phyloP scores from a whole-genome alignment of 1,140 invertebrate species.

The Zelostemma sp. region DNA sequence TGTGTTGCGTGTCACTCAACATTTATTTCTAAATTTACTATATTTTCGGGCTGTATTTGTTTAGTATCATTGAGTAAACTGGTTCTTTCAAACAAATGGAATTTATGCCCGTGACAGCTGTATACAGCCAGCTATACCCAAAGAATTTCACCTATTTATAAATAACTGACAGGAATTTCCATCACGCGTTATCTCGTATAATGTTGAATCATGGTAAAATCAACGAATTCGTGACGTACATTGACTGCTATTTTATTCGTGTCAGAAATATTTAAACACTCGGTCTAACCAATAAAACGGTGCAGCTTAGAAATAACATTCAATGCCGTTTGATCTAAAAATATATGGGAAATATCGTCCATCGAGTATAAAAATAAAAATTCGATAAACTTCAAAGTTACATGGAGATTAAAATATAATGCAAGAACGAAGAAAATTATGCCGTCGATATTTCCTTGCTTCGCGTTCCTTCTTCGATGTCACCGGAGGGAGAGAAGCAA shows the following conservation, averaged over 20 bases:
- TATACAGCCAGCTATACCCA: neutral
- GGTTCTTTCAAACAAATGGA: too few relatives aligned
- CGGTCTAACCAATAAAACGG: too few relatives aligned
- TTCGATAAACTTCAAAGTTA: neutral
- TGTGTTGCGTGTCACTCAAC: too few relatives aligned
- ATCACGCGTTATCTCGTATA: neutral
- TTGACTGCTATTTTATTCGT: conserved; percentile 14
- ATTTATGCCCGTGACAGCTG: too few relatives aligned
- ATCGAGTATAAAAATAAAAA: neutral
- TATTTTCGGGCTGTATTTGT: too few relatives aligned
- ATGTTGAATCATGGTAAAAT: conserved; percentile 1
- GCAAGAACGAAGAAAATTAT: conserved; percentile 16
- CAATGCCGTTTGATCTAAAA: too few relatives aligned
- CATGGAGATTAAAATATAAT: too few relatives aligned
- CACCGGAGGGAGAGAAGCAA: conserved; percentile 40
- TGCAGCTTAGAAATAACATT: too few relatives aligned
- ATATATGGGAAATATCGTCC: too few relatives aligned
- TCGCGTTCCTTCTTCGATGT: conserved; percentile 22
- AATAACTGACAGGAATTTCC: conserved; percentile 5
- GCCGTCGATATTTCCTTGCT: conserved; percentile 16
- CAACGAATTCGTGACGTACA: neutral
- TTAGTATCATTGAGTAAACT: too few relatives aligned
- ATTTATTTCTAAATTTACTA: too few relatives aligned
- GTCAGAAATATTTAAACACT: neutral
- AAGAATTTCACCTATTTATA: neutral